Evolutionary conservation across 1,140 invertebrate genomes (phyloP).

Genomic region (Brachionus rotundiformis): DNA sequence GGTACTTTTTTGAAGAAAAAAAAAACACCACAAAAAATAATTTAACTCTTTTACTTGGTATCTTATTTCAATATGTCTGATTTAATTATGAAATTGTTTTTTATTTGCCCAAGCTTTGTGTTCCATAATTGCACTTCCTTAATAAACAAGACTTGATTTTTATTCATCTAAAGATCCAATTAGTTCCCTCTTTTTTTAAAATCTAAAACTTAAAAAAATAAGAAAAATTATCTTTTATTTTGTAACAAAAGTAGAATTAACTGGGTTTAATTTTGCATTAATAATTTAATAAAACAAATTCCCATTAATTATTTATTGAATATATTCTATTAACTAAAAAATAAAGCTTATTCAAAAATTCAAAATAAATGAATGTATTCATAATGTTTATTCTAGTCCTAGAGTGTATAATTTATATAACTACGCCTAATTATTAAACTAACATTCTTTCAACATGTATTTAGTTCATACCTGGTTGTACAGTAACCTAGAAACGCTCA

Average conservation of each 20-base stretch:
- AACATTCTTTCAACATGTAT: not conserved
- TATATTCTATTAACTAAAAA: not conserved
- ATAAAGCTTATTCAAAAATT: not conserved
- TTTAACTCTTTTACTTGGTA: not conserved
- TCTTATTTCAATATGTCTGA: not conserved
- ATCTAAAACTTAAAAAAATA: too few species aligned
- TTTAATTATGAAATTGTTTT: not conserved
- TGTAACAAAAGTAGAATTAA: not conserved
- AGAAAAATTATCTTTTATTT: too few species aligned
- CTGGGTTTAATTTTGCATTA: not conserved
- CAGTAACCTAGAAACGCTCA: not conserved
- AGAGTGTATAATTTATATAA: not conserved
- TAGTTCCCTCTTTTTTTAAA: too few species aligned
- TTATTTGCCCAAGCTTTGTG: not conserved
- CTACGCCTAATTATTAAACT: not conserved
- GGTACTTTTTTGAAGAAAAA: not conserved
- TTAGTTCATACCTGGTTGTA: not conserved
- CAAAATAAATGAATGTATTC: not conserved
- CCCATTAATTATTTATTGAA: not conserved
- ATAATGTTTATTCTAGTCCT: not conserved
- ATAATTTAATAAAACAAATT: not conserved
- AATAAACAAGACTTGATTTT: not conserved
- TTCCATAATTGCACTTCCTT: not conserved
- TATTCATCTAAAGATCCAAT: too few species aligned
- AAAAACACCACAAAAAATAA: not conserved